phyloP scores from a whole-genome alignment of 2,797 vertebrate species.

The Artibeus lituratus region DNA sequence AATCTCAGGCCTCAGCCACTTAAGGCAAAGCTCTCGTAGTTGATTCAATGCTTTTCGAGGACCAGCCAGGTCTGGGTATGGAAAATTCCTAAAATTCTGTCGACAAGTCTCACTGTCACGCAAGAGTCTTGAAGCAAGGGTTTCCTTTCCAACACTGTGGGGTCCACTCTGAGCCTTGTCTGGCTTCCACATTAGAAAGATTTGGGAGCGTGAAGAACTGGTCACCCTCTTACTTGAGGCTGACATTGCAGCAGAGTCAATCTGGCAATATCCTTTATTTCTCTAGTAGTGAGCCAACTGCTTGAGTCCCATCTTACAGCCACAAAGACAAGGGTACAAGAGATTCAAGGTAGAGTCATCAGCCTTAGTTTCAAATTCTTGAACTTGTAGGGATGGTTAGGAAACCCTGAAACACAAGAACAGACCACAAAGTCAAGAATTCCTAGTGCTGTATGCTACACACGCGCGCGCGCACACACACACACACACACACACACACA shows the following conservation, averaged over 20 bases:
- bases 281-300: constrained; percentile 40
- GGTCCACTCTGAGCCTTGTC: constrained; percentile 41
- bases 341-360: not conserved
- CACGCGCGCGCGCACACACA: not conserved
- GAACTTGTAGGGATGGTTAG: constrained; percentile 31
- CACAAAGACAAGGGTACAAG: not conserved
- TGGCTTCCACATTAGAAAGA: constrained; percentile 58
- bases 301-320: constrained; percentile 50
- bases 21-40: constrained; percentile 72
- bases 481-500: not conserved
- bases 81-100: constrained; percentile 72
- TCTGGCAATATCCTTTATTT: constrained; percentile 41
- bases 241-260: constrained; percentile 42
- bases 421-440: constrained; percentile 29
- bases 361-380: constrained; percentile 31
- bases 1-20: constrained; percentile 74
- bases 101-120: constrained; percentile 68
- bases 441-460: not conserved
- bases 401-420: constrained; percentile 67
- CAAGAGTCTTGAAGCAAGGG: constrained; percentile 40
- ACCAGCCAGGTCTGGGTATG: constrained; percentile 66
- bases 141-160: constrained; percentile 19
- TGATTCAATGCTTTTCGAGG: constrained; percentile 72
- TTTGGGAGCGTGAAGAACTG: constrained; percentile 54
- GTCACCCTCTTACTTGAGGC: constrained; percentile 56